phyloP scores from a whole-genome alignment of 2,888 invertebrate species.

The Patella pellucida region DNA sequence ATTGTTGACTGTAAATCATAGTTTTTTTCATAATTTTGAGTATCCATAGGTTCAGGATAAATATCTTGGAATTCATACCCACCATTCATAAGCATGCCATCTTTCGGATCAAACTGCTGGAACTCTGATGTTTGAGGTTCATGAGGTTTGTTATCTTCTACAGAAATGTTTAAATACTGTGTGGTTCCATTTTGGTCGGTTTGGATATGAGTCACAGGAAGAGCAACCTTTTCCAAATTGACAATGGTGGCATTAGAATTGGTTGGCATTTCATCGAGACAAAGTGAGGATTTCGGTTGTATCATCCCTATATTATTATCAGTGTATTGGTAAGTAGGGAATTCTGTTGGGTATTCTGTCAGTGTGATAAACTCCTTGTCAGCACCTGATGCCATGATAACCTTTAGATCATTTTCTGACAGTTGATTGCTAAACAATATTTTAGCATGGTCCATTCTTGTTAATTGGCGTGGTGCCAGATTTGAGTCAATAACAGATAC shows the following conservation, averaged over 20 bases:
- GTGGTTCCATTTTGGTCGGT: conserved; percentile 3
- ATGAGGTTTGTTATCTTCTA: neutral
- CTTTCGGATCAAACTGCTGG: neutral
- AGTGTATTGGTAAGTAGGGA: neutral
- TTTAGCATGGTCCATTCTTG: neutral
- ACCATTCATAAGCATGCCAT: conserved; percentile 4
- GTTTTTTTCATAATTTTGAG: conserved; percentile 2
- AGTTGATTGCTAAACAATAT: conserved; percentile 6
- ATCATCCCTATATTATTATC: neutral
- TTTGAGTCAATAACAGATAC: neutral
- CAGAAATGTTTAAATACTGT: neutral
- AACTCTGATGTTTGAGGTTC: neutral
- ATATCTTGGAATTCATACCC: conserved; percentile 6
- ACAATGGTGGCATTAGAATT: conserved; percentile 6
- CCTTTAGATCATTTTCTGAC: conserved; percentile 7
- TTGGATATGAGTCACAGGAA: neutral
- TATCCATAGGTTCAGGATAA: conserved; percentile 3
- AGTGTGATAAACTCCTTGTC: neutral
- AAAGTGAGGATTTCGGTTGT: too few species aligned
- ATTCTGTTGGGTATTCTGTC: neutral
- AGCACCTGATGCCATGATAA: neutral
- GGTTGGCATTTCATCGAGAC: neutral
- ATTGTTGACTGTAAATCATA: neutral
- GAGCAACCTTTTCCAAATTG: conserved; percentile 6
- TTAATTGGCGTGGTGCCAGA: neutral